Evolutionary conservation across 2,888 invertebrate genomes (phyloP).

Genomic region (Dorcus hopei): DNA sequence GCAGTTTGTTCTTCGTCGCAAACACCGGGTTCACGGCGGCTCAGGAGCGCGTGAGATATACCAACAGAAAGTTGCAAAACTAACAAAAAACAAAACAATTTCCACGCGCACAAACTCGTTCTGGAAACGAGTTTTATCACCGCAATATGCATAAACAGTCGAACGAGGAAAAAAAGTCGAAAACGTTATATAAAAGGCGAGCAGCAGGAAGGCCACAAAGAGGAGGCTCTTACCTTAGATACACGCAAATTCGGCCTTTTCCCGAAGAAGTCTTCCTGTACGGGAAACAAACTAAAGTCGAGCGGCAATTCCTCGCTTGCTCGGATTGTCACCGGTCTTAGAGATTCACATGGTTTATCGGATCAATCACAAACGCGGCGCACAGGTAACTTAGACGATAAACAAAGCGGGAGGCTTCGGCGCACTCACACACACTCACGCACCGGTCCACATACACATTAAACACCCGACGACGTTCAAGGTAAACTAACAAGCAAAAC

Average conservation of each 20-base stretch:
- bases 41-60: no score
- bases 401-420: slow-evolving; percentile 16
- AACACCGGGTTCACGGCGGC: no score
- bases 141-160: neutral
- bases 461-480: slow-evolving; percentile 31
- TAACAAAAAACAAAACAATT: no score
- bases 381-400: slow-evolving; percentile 9
- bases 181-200: neutral
- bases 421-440: neutral
- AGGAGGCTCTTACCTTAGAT: no score
- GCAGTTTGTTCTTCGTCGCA: no score
- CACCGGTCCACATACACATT: slow-evolving; percentile 17
- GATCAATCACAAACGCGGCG: neutral
- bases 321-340: neutral
- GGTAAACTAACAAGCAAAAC: slow-evolving; percentile 31
- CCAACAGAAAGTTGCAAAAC: no score
- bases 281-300: no score
- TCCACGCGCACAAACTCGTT: neutral
- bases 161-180: neutral
- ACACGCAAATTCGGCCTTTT: no score
- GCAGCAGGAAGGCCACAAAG: neutral
- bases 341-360: neutral
- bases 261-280: no score
- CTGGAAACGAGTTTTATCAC: neutral
- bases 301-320: no score